Evolutionary conservation across 2,888 invertebrate species (phyloP).

Genomic region (Heteromurus nitidus): DNA sequence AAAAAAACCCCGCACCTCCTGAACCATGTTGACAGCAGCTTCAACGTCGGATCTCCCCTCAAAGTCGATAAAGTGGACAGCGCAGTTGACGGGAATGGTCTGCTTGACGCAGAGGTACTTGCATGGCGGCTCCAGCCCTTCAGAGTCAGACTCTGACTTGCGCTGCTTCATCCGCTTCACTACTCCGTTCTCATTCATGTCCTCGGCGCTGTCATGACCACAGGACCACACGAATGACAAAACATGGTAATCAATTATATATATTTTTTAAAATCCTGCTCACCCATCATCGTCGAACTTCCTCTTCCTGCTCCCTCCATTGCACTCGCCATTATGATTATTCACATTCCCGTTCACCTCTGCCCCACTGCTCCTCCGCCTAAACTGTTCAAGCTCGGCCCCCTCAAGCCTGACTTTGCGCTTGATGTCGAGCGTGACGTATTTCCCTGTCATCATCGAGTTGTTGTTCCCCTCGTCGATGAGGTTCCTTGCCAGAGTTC

Average conservation of each 20-base stretch:
- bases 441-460: conserved; percentile 83
- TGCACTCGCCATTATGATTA: conserved; percentile 1
- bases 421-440: conserved; percentile 83
- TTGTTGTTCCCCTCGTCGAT: conserved; percentile 81
- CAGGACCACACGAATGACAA: too few species aligned
- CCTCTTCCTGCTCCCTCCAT: too few species aligned
- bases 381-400: conserved; percentile 81
- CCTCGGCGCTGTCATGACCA: conserved; percentile 41
- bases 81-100: conserved; percentile 54
- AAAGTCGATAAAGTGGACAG: conserved; percentile 65
- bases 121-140: conserved; percentile 26
- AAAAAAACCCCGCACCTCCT: conserved; percentile 41
- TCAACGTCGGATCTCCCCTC: conserved; percentile 66
- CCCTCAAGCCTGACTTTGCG: conserved; percentile 84
- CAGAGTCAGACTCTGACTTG: conserved; percentile 21
- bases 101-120: conserved; percentile 44
- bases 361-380: background rate
- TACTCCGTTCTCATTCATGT: conserved; percentile 44
- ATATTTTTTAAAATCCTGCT: too few species aligned
- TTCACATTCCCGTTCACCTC: conserved; percentile 4
- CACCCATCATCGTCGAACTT: conserved; percentile 47
- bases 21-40: conserved; percentile 46
- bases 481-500: conserved; percentile 86
- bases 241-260: too few species aligned
- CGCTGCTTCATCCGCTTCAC: background rate